Base-by-base conservation (phyloP, 2,888 invertebrate species). In the Rotaria magnacalcarata region DNA sequence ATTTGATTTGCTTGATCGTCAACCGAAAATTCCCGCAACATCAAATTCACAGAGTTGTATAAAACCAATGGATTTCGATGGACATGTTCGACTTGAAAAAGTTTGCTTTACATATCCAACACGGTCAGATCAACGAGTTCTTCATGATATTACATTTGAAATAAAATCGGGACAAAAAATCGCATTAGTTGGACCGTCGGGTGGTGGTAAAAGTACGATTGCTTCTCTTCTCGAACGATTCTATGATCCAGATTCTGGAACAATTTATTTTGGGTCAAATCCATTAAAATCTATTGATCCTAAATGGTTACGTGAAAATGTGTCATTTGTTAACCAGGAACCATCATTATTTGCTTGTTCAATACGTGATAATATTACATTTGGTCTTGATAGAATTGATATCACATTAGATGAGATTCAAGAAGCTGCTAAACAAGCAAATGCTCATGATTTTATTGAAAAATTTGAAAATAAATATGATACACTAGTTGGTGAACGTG, bases 81-180 rank as follows among this genome's bases (percentile, higher is more conserved):
- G 95, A 0, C 93, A 93, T 75, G 93, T 96, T 85, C 93, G 93
- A 87, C 93, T 95, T 87, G 92, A 92, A 67, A 92, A 94, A 88
- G 93, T 95, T 0, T 91, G 92, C 88, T 96, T 96, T 89, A 92
- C 92, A 87, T 96, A 96, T 90, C 96, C 96, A 0, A 94, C 95
- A 0, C 91, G 96, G 84, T 92, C 93, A 21, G 94, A 94, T 89
- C 93, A 95, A 8, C 93, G 94, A 89, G 94, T 95, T 4, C 89
- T 92, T 50, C 88, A 89, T 47, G 90, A 90, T 47, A 88, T 92
- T 50, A 89, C 88, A 16, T 87, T 92, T 27, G 88, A 88, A 3
- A 90, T 92, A n/a, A 88, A 89, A 50, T 89, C 90, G 7, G 92
- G 92, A n/a, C 89, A 91, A 88, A 90, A 89, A 0, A 86, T 91